Base-by-base conservation (phyloP, 2,113 vertebrate genomes). In the Eptesicus fuscus region DNA sequence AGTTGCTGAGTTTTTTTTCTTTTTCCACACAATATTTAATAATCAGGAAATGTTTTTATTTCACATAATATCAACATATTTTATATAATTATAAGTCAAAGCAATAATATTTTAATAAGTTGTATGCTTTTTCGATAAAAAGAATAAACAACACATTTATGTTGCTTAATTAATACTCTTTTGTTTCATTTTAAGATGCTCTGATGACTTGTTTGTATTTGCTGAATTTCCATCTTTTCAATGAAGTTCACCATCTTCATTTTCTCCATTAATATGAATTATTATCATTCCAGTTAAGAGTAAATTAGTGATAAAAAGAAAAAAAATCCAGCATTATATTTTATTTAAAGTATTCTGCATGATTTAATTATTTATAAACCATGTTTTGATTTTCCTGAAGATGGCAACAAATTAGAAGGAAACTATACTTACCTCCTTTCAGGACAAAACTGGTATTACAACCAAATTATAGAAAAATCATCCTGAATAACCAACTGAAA, bases 211-310 rank as follows among this genome's bases (percentile, higher is more conserved):
- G 13, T 25, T 83, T 95, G 4, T 83, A 76, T 93, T 65, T 76
- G 0, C 0, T 95, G 74, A 78, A 47, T 92, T 94, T 91, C 40
- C 6, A 78, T 25, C 56, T 94, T 23, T n/a, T 5, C 56, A 32
- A 37, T 95, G 93, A 95, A 94, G 42, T 59, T 37, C 42, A 56
- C 23, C 49, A 67, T 28, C 35, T 90, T 53, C 13, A 40, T 23
- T 93, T 83, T 61, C 80, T 97, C 77, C 89, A 4, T 14, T 44
- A 94, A 30, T 78, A 90, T 84, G 65, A 90, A 95, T 96, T 73
- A n/a, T 16, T 70, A 94, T 86, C 0, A 2, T 6, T 71, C 5
- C 17, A 63, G 1, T 67, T 97, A 49, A 90, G 89, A 79, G 28
- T 32, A 90, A 74, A 76, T 89, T 10, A 69, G 83, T 92, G 23